Conservation (phyloP, 2,113 vertebrate species). For the Hemicordylus capensis region DNA sequence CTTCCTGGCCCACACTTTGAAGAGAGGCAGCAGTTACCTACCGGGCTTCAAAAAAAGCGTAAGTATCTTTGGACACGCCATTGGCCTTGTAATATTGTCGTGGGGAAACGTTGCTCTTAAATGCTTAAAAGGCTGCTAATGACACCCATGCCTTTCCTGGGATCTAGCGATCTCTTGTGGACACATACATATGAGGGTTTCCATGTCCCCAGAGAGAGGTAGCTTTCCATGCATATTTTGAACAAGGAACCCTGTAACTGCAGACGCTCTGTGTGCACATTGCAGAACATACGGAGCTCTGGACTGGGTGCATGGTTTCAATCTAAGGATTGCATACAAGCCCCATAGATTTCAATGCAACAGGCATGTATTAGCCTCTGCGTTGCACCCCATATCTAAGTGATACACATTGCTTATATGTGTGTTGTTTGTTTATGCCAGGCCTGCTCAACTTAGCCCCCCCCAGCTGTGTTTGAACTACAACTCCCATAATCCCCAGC, state of each 20-base stretch:
- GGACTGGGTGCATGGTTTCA: neutral
- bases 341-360: neutral
- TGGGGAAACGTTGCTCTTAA: neutral
- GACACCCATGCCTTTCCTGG: too few relatives aligned
- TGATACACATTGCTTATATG: neutral
- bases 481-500: too few relatives aligned
- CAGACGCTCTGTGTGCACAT: too few relatives aligned
- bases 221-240: too few relatives aligned
- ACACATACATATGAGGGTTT: too few relatives aligned
- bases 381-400: too few relatives aligned
- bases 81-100: neutral
- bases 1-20: slow-evolving; percentile 97
- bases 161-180: neutral
- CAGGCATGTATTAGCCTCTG: neutral
- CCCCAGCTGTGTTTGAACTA: too few relatives aligned
- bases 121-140: neutral
- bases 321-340: neutral
- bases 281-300: neutral
- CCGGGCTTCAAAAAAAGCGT: slow-evolving; percentile 84
- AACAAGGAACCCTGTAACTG: neutral
- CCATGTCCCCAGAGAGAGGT: neutral
- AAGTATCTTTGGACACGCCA: slow-evolving; percentile 21
- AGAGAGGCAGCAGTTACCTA: slow-evolving; percentile 92
- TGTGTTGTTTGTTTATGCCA: neutral
- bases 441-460: too few relatives aligned